Evolutionary conservation across 1,140 invertebrate genomes (phyloP), one percentile per base, ranked within the genome.

Genomic region (Macrobrachium rosenbergii): DNA sequence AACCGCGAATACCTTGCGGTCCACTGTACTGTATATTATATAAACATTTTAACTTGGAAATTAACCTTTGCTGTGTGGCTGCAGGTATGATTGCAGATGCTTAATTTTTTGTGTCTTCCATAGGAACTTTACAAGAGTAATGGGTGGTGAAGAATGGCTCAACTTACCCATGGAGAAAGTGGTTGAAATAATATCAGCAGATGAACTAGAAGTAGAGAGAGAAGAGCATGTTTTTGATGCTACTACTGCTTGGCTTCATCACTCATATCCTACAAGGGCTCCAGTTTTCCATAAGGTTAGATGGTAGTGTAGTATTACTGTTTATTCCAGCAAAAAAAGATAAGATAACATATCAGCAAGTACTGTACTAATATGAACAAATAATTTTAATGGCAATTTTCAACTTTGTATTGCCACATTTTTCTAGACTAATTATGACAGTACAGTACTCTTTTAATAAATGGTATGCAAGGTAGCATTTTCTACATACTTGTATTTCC

Each of bases 141-240:
- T 88, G 73, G 64, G 23, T 7, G 82, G 80, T 10, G 87, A 88
- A 60, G 87, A 88, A 52, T 88, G 87, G 87, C 89, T 93, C 17
- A 90, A 90, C 72, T 89, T 94, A n/a, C 90, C 91, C 11, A 86
- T 91, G 52, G 89, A 89, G n/a, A 94, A 94, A 89, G 89, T 93
- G 28, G 91, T 93, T 16, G 93, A 94, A 90, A 89, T 94, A n/a
- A 92, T 94, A 28, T 91, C 91, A 69, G 92, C 92, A 89, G 93
- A 94, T 90, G 91, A 93, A 58, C 90, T 94, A n/a, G 92, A 93
- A 82, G 93, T 94, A 6, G 91, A 92, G 14, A 91, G 91, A 87
- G 94, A 94, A 90, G 94, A 94, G 90, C 91, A 90, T 59, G 93
- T 94, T 6, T 94, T 94, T 91, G 91, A 93, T 90, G 94, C 93